Percentiles rank a stretch among this genome's conserved stretches.
These are phyloP conservation scores for Cichladusa arquata DNA, from an alignment of 2,113 vertebrate genomes.

Conservation along the genomic window DNA sequence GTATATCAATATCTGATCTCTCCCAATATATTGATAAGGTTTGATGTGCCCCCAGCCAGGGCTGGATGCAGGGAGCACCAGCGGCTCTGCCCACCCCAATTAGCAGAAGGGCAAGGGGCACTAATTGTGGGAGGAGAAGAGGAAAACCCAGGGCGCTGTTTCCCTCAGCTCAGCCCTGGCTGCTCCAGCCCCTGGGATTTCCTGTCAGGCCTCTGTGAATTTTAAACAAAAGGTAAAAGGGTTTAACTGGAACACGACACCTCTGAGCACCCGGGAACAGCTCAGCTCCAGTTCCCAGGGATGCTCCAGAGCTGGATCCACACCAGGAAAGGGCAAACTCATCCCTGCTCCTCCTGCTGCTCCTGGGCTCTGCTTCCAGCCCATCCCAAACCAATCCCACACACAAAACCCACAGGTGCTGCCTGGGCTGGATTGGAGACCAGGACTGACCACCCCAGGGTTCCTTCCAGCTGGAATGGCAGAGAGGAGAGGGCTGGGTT, in stretches of 20 bases:
- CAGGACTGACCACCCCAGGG: accelerated
- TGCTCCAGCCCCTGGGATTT: not conserved
- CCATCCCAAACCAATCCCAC: not conserved
- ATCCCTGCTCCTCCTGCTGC: not conserved
- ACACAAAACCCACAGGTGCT: not conserved
- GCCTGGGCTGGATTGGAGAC: not conserved
- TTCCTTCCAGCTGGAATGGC: too few relatives aligned
- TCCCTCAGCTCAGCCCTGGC: not conserved
- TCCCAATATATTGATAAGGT: too few relatives aligned
- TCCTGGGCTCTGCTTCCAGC: not conserved
- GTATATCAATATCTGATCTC: too few relatives aligned
- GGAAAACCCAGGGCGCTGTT: not conserved
- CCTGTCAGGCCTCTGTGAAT: not conserved
- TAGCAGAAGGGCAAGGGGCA: not conserved
- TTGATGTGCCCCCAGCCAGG: accelerated
- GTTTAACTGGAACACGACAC: not conserved
- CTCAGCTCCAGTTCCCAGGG: not conserved
- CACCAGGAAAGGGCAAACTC: not conserved
- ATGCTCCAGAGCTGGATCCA: not conserved
- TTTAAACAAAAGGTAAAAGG: slow-evolving; percentile 34
- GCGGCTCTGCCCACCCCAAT: not conserved
- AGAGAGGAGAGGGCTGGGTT: not conserved
- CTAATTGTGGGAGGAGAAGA: not conserved
- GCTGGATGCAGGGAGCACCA: not conserved
- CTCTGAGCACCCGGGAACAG: not conserved